These are phyloP conservation scores for Rhodophaea formosa DNA, from an alignment of 2,888 invertebrate species.

Conservation along the genomic window DNA sequence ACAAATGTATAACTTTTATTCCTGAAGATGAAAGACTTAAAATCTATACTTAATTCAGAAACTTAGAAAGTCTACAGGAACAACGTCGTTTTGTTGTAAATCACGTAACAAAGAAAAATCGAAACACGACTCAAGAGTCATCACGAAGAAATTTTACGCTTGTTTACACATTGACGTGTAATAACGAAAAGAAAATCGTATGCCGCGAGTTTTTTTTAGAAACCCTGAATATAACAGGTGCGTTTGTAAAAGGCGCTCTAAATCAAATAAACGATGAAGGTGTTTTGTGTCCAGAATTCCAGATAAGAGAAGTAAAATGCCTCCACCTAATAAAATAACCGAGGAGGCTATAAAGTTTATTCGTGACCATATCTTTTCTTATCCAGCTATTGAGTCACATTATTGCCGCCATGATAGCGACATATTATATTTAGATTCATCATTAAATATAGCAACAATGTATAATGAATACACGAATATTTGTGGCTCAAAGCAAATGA, in stretches of 20 bases:
- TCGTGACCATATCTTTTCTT: constrained; percentile 30
- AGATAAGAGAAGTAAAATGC: constrained; percentile 25
- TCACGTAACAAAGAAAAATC: constrained; percentile 29
- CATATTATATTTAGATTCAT: constrained; percentile 13
- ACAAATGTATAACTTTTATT: constrained; percentile 29
- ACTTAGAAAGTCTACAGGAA: constrained; percentile 26
- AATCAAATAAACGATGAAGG: constrained; percentile 26
- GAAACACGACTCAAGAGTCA: constrained; percentile 5
- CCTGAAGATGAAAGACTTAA: constrained; percentile 26
- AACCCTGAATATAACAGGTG: constrained; percentile 16
- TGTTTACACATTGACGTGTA: constrained; percentile 15
- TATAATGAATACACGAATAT: not conserved
- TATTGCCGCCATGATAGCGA: constrained; percentile 25
- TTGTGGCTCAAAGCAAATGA: not conserved
- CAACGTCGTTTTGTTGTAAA: constrained; percentile 31
- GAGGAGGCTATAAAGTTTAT: constrained; percentile 18
- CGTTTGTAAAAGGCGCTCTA: constrained; percentile 31
- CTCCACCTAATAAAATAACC: constrained; percentile 22
- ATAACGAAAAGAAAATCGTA: constrained; percentile 16
- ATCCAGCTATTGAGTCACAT: constrained; percentile 34
- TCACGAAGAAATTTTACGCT: constrained; percentile 16
- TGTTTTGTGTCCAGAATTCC: constrained; percentile 26
- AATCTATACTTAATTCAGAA: constrained; percentile 30
- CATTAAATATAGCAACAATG: not conserved
- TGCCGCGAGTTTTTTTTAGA: constrained; percentile 19